These are phyloP conservation scores for Erpornis zantholeuca DNA, from an alignment of 2,113 vertebrate genomes.

Conservation along the genomic window DNA sequence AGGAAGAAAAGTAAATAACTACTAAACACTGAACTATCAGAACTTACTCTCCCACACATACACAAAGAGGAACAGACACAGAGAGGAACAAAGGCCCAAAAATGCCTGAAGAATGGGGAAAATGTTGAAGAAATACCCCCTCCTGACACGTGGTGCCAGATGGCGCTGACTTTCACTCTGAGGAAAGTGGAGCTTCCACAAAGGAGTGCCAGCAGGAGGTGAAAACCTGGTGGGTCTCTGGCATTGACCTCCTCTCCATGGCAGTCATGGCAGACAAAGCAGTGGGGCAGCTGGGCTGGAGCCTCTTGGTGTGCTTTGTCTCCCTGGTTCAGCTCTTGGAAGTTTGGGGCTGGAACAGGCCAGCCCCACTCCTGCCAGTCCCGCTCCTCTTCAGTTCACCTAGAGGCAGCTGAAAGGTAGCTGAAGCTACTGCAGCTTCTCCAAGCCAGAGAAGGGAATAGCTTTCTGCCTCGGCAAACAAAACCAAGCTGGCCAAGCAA, in stretches of 20 bases:
- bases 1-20: background rate
- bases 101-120: background rate
- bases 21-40: background rate
- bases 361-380: accelerated
- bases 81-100: background rate
- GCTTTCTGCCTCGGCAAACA: background rate
- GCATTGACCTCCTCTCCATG: accelerated
- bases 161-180: background rate
- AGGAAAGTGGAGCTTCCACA: background rate
- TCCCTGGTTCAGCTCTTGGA: accelerated
- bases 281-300: background rate
- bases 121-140: background rate
- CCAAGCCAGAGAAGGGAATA: background rate
- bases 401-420: background rate
- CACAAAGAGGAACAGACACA: background rate
- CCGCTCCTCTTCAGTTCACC: background rate
- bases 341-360: background rate
- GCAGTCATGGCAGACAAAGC: accelerated
- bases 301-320: background rate
- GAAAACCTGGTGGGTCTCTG: background rate
- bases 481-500: background rate
- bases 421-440: background rate
- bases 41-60: background rate
- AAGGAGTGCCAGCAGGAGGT: background rate
- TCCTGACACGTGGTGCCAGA: accelerated